Evolutionary conservation across 2,888 invertebrate genomes (phyloP), one percentile per base, ranked within the genome.

Genomic region (Dolichopus griseipennis): DNA sequence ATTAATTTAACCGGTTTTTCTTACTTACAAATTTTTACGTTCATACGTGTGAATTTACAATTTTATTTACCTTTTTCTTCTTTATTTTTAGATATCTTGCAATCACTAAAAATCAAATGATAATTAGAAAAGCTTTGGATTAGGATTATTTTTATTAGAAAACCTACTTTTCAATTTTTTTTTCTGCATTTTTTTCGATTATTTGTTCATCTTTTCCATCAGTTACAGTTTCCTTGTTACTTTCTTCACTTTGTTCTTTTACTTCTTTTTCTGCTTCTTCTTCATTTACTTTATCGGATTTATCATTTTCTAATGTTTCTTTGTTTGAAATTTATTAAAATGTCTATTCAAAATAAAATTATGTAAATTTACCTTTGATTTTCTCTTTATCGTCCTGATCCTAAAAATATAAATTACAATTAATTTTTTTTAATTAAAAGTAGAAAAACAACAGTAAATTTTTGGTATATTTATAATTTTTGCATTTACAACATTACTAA

Each of bases 311-410:
- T 18, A 68, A 34, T 22, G n/a, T 70, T 8, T 69, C 70, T 20
- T 18, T 22, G 68, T 20, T 62, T 9, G 15, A 64, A 43, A 64
- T 27, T 27, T 27, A 27, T 4, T 27, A 27, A 27, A 27, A 18
- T 15, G 15, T 65, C 21, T 37, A 37, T 37, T 37, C 1, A 10
- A 27, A 27, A 37, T 12, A 12, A 2, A 37, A 37, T 7, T 5
- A 52, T 12, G 18, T 52, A 18, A n/a, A 8, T 18, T 85, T 84
- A 85, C 86, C 84, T 78, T 85, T 84, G 72, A 82, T 82, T 78
- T 87, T 85, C 70, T 85, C 79, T 75, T 84, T 84, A 75, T 82
- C 85, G 75, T 88, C 87, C 21, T 79, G 77, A 22, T 78, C 81
- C 79, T 80, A 66, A 18, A 72, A 64, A 69, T 9, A 73, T 65